These are phyloP conservation scores for Mythimna vitellina DNA, from an alignment of 2,888 invertebrate species.

Conservation along the genomic window DNA sequence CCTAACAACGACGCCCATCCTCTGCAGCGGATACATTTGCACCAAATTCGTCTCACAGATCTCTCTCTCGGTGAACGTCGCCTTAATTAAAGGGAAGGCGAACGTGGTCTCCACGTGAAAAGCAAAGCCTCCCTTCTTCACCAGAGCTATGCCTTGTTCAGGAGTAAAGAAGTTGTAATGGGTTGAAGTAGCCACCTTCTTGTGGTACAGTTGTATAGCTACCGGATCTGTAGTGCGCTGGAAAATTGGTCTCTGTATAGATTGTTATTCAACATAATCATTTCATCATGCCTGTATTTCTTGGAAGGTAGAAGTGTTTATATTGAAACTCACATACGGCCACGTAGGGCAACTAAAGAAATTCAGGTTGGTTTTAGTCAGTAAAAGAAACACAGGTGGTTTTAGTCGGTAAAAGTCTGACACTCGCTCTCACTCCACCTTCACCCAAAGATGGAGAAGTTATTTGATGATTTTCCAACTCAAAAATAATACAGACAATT, in stretches of 20 bases:
- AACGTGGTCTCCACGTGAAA: constrained; percentile 93
- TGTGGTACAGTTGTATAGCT: constrained; percentile 90
- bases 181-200: constrained; percentile 85
- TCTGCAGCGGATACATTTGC: constrained; percentile 91
- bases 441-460: too few species aligned
- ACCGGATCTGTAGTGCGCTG: constrained; percentile 92
- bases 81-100: constrained; percentile 92
- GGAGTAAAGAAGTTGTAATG: constrained; percentile 88
- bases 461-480: too few species aligned
- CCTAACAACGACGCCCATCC: constrained; percentile 89
- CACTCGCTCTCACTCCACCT: too few species aligned
- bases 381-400: too few species aligned
- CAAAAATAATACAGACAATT: too few species aligned
- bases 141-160: constrained; percentile 89
- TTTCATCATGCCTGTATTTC: too few species aligned
- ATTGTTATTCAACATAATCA: not conserved
- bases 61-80: constrained; percentile 92
- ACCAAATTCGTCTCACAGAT: constrained; percentile 93
- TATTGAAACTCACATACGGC: too few species aligned
- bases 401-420: too few species aligned
- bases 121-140: constrained; percentile 92
- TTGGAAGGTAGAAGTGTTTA: too few species aligned
- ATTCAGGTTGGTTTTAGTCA: too few species aligned
- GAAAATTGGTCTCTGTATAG: not conserved
- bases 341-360: too few species aligned